Evolutionary conservation across 2,888 invertebrate species (phyloP), one percentile per base, ranked within the genome.

Genomic region (Heliconius hortense): DNA sequence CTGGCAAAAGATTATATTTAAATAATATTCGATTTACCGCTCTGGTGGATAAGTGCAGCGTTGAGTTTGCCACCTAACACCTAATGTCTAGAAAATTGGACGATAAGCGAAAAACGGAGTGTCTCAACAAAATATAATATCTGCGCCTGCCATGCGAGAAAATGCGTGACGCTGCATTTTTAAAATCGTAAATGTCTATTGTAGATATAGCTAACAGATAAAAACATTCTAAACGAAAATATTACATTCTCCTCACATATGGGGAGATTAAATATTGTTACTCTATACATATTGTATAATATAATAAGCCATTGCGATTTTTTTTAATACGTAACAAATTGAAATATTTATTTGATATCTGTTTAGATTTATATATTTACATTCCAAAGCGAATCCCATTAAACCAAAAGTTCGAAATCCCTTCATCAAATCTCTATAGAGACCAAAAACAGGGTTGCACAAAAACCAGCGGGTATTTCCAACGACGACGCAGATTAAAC

Each of bases 391-490:
- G 18, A 43, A 66, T 39, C 39, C 39, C 39, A 66, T 43, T 66
- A 39, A 66, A 24, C 39, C 39, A 24, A 66, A 39, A 66, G 43
- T 39, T 24, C 56, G 31, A 69, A 69, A 35, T 8, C 31, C 56
- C 31, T 69, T 69, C 31, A 69, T 56, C 31, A 69, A 69, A 56
- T 69, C 53, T 69, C n/a, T 69, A 69, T 56, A 53, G 31, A 10
- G 31, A 53, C 56, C 69, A 69, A 69, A 69, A 69, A 69, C 53
- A 5, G n/a, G 15, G 31, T 56, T 56, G 31, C 56, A 69, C 56
- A 69, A 69, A 69, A 69, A 69, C 69, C 56, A 31, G 8, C n/a
- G 53, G 53, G 53, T 69, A 69, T 69, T 69, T 69, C 69, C 56
- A 69, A n/a, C 56, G 53, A 69, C 56, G 69, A 56, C 69, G 24